Percentiles rank a stretch among this genome's conserved stretches.
phyloP scores from a whole-genome alignment of 2,113 vertebrate species.

The Isichthys henryi region DNA sequence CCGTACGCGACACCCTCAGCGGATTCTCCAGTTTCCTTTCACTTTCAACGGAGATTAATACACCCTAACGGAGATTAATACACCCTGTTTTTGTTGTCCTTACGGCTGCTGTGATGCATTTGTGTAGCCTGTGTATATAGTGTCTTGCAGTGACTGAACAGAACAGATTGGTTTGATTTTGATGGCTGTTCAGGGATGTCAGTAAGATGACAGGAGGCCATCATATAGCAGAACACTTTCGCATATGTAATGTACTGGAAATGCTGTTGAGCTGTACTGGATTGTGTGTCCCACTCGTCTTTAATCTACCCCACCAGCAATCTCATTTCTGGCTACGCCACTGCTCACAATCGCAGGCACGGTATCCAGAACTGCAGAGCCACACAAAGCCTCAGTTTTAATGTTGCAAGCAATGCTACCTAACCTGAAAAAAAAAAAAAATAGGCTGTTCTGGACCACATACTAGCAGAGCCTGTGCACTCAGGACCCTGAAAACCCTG shows the following conservation, averaged over 20 bases:
- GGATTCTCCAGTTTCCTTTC: too few species aligned
- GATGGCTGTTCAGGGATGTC: too few species aligned
- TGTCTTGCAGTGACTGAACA: too few species aligned
- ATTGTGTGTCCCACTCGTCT: not conserved
- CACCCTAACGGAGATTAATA: too few species aligned
- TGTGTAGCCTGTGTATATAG: not conserved
- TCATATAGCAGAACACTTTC: not conserved
- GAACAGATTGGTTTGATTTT: too few species aligned
- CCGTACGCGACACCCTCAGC: not conserved
- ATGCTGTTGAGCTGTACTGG: not conserved
- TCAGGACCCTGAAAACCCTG: not conserved
- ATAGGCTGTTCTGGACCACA: not conserved
- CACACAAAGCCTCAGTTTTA: not conserved
- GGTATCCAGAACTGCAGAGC: not conserved
- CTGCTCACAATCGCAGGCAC: not conserved
- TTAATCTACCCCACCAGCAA: not conserved
- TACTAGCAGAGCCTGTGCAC: not conserved
- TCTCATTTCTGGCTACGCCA: not conserved
- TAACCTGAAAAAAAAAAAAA: not conserved
- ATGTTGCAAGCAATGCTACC: not conserved
- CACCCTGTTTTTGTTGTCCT: not conserved
- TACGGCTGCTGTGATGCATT: not conserved
- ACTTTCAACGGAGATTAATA: too few species aligned
- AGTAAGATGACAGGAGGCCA: too few species aligned
- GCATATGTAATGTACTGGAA: not conserved